A percentile compares a stretch with the other conserved stretches of the same genome.
These are phyloP conservation scores for Anguilla anguilla DNA, from an alignment of 2,797 vertebrate genomes.

Conservation along the genomic window DNA sequence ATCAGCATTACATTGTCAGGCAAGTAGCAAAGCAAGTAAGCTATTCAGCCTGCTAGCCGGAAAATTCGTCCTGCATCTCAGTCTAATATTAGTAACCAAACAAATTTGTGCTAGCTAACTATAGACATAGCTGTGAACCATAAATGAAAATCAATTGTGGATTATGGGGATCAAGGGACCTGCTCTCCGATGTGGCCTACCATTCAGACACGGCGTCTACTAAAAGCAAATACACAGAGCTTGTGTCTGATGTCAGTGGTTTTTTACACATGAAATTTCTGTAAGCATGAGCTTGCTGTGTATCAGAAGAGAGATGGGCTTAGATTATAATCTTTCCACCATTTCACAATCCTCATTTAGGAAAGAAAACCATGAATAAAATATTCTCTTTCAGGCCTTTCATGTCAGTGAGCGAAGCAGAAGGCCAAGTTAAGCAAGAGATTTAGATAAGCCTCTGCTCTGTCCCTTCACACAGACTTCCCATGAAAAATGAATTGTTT, in stretches of 20 bases:
- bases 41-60: neutral
- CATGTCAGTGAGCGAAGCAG: neutral
- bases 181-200: neutral
- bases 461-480: neutral
- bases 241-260: neutral
- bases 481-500: neutral
- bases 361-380: neutral
- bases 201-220: neutral
- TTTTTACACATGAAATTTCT: conserved; percentile 1
- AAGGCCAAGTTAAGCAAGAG: neutral
- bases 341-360: neutral
- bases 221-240: neutral
- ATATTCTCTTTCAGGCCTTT: neutral
- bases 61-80: neutral
- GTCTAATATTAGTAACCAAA: neutral
- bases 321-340: neutral
- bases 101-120: neutral
- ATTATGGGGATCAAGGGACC: neutral
- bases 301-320: neutral
- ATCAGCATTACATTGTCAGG: neutral
- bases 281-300: neutral
- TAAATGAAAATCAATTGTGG: neutral
- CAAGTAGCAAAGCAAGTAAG: neutral
- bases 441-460: neutral
- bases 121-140: neutral